Conservation (phyloP, 2,113 vertebrate genomes). For the Aegithalos caudatus region DNA sequence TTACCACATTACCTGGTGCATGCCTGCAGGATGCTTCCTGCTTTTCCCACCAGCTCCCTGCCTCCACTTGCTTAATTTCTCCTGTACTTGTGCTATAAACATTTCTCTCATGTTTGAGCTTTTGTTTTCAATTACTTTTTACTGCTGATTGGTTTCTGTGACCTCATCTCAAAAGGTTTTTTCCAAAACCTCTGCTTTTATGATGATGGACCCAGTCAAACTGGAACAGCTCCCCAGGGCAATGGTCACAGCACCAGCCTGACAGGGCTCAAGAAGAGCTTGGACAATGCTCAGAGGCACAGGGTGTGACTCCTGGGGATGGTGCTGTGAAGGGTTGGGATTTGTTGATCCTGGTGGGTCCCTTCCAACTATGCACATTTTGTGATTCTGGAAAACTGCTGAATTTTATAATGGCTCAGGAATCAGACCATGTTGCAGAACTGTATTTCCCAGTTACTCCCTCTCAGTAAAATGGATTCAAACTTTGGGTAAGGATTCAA, state of each 20-base stretch:
- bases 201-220: background rate
- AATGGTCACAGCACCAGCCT: background rate
- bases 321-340: background rate
- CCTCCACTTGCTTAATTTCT: background rate
- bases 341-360: background rate
- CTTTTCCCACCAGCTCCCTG: background rate
- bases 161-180: background rate
- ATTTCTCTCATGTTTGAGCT: background rate
- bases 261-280: background rate
- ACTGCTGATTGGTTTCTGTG: background rate
- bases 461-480: background rate
- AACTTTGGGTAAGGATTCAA: background rate
- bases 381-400: background rate
- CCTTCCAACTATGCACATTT: background rate
- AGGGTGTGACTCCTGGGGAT: fast-evolving
- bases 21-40: background rate
- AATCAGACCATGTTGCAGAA: background rate
- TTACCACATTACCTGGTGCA: background rate
- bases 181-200: background rate
- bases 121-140: background rate
- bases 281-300: no score
- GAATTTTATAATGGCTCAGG: background rate
- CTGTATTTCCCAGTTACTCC: background rate
- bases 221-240: background rate
- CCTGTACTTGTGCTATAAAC: background rate